phyloP scores from a whole-genome alignment of 2,113 vertebrate genomes.

The Aspiorhynchus laticeps region DNA sequence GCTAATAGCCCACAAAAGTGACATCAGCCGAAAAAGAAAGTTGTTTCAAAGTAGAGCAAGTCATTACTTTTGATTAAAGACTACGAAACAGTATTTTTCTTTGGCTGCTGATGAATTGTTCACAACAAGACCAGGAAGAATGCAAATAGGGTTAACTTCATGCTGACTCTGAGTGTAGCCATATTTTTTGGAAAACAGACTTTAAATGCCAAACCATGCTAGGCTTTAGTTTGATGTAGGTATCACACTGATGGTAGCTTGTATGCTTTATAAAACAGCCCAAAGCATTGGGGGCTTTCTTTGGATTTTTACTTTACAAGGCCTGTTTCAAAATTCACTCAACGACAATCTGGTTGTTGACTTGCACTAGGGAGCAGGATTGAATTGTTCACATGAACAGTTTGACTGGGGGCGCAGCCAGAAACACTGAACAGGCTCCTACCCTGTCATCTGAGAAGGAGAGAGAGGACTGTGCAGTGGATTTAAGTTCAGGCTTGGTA shows the following conservation, averaged over 20 bases:
- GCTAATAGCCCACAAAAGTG: background rate
- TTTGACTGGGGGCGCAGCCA: conserved; percentile 18
- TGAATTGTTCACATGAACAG: conserved; percentile 44
- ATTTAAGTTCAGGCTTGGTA: conserved; percentile 38
- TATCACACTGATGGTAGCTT: background rate
- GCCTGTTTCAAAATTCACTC: conserved; percentile 2
- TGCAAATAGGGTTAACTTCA: background rate
- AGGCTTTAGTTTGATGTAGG: background rate
- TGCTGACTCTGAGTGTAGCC: background rate
- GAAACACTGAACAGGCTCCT: conserved; percentile 12
- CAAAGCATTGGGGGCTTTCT: background rate
- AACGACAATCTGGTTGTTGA: conserved; percentile 15
- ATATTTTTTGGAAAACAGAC: background rate
- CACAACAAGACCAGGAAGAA: background rate
- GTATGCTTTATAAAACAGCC: background rate
- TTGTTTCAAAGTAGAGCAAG: background rate
- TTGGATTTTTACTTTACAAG: background rate
- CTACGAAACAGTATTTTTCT: background rate
- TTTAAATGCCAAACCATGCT: background rate
- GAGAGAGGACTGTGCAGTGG: conserved; percentile 19
- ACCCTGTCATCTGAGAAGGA: conserved; percentile 1
- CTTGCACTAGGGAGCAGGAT: conserved; percentile 39
- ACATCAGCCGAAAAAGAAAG: background rate
- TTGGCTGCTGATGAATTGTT: background rate
- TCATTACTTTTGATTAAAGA: background rate